Evolutionary conservation across 1,140 invertebrate genomes (phyloP).

Genomic region (Pinna nobilis): DNA sequence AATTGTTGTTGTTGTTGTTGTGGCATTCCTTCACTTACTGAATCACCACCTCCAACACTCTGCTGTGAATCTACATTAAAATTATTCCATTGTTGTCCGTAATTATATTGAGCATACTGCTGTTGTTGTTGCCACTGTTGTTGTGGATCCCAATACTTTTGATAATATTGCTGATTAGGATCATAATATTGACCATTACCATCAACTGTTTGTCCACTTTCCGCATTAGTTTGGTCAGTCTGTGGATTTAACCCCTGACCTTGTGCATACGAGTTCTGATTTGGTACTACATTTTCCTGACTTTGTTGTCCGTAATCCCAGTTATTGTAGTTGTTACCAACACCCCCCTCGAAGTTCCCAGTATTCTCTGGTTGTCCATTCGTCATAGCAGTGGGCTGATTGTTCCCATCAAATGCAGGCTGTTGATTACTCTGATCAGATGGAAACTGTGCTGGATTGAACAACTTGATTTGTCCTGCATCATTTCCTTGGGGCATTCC

Average conservation of each 20-base stretch:
- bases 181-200: constrained; percentile 14
- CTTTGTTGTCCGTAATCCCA: constrained; percentile 1
- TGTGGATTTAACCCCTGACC: neutral
- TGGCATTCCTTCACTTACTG: constrained; percentile 5
- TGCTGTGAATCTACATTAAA: neutral
- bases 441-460: constrained; percentile 56
- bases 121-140: constrained; percentile 1
- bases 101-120: neutral
- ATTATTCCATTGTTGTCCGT: neutral
- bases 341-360: neutral
- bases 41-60: neutral
- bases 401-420: neutral
- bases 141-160: constrained; percentile 13
- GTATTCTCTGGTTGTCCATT: constrained; percentile 15
- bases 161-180: constrained; percentile 5
- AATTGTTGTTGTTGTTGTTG: no score
- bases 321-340: neutral
- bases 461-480: constrained; percentile 53
- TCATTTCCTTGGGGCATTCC: constrained; percentile 12
- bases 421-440: constrained; percentile 4
- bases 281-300: neutral
- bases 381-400: neutral
- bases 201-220: constrained; percentile 17
- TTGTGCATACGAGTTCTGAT: constrained; percentile 7
- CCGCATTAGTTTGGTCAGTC: neutral